phyloP scores from a whole-genome alignment of 2,113 vertebrate genomes.

The Triplophysa rosa region DNA sequence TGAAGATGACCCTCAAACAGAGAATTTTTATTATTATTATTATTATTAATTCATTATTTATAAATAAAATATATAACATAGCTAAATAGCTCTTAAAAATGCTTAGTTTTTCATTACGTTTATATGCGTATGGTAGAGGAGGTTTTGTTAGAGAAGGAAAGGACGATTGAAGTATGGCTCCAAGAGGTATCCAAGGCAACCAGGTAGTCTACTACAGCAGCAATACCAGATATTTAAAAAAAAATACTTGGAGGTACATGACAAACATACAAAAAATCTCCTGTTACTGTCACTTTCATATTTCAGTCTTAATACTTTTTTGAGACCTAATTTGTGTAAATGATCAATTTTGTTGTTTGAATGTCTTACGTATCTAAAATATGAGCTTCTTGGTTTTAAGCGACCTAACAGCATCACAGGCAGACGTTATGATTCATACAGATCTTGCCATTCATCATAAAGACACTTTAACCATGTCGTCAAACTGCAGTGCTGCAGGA shows the following conservation, averaged over 20 bases:
- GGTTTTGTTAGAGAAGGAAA: slow-evolving; percentile 32
- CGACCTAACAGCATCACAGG: slow-evolving; percentile 8
- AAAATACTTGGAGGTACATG: background rate
- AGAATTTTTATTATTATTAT: background rate
- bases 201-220: slow-evolving; percentile 10
- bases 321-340: background rate
- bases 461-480: slow-evolving; percentile 36
- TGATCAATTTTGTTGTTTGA: background rate
- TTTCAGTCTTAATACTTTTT: background rate
- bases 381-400: slow-evolving; percentile 7
- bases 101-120: background rate
- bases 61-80: background rate
- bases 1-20: background rate
- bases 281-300: background rate
- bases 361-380: background rate
- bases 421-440: slow-evolving; percentile 39
- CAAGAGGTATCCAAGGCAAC: slow-evolving; percentile 31
- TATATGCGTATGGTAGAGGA: slow-evolving; percentile 7
- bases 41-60: too few species aligned
- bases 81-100: too few species aligned
- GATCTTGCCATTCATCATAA: slow-evolving; percentile 50
- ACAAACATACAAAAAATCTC: background rate
- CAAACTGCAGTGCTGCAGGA: slow-evolving; percentile 51
- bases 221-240: background rate
- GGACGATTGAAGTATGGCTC: slow-evolving; percentile 41